These are phyloP conservation scores for Gephyroberyx darwinii DNA, from an alignment of 2,797 vertebrate genomes.

Conservation along the genomic window DNA sequence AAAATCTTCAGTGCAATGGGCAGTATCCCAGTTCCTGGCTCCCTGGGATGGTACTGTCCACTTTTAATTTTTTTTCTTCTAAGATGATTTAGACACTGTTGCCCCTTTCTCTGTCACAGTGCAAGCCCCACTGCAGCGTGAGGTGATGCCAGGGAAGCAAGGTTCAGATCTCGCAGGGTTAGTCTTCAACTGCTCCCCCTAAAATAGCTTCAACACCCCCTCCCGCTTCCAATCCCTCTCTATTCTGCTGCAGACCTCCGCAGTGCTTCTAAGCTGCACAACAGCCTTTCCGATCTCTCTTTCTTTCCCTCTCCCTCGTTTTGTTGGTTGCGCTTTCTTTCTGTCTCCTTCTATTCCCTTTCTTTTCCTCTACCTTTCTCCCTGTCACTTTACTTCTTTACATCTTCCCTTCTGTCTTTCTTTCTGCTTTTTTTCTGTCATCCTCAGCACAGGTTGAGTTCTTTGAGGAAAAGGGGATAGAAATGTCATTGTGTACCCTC, in stretches of 20 bases:
- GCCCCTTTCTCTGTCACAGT: conserved; percentile 23
- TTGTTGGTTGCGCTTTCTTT: background rate
- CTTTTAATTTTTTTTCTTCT: background rate
- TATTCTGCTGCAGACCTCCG: conserved; percentile 59
- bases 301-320: background rate
- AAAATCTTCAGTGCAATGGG: conserved; percentile 4
- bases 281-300: conserved; percentile 13
- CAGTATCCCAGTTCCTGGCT: conserved; percentile 4
- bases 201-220: conserved; percentile 59
- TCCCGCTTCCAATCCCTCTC: conserved; percentile 24
- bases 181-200: conserved; percentile 34
- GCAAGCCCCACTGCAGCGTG: conserved; percentile 35
- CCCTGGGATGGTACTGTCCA: conserved; percentile 1
- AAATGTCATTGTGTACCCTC: conserved; percentile 15
- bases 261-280: conserved; percentile 50
- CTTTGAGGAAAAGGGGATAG: conserved; percentile 16
- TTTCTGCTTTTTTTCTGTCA: background rate
- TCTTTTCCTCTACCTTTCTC: background rate
- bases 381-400: background rate
- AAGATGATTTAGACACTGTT: conserved; percentile 39
- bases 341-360: background rate
- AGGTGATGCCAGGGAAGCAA: conserved; percentile 54
- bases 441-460: conserved; percentile 20
- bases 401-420: background rate
- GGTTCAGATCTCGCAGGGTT: conserved; percentile 60